A percentile compares a stretch with the other conserved stretches of the same genome.
phyloP scores from a whole-genome alignment of 1,140 invertebrate genomes.

The Coenobita brevimanus region DNA sequence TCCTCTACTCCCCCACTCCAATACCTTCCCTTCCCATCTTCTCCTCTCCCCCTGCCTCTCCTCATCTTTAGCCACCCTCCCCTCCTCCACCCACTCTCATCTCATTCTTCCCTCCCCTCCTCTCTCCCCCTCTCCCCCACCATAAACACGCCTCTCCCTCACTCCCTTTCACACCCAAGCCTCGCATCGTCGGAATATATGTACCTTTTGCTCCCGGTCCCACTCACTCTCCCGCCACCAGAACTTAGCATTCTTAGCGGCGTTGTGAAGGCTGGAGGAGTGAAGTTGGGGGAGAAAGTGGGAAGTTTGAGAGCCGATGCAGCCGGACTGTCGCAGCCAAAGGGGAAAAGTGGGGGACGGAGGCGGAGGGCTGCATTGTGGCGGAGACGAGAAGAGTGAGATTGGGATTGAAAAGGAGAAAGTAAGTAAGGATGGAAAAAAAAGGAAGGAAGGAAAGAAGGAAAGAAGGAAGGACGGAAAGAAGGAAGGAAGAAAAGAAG shows the following conservation, averaged over 20 bases:
- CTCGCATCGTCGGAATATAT: not conserved
- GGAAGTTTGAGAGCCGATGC: too few relatives aligned
- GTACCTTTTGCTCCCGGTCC: not conserved
- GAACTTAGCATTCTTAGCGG: too few relatives aligned
- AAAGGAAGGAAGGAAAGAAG: not conserved
- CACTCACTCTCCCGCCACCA: too few relatives aligned
- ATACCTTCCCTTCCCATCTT: not conserved
- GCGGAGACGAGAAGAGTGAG: not conserved
- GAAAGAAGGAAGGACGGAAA: too few relatives aligned
- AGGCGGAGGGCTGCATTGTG: not conserved
- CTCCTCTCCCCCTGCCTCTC: not conserved
- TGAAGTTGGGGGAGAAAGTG: too few relatives aligned
- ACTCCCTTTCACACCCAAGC: not conserved
- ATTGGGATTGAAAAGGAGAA: not conserved
- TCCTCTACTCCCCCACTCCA: too few relatives aligned
- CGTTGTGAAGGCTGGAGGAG: too few relatives aligned
- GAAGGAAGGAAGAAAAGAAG: too few relatives aligned
- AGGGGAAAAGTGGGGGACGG: too few relatives aligned
- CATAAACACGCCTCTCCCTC: not conserved
- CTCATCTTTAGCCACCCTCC: not conserved
- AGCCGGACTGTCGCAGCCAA: too few relatives aligned
- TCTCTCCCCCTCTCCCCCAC: not conserved
- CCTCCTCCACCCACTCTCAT: too few relatives aligned
- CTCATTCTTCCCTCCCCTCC: slow-evolving; percentile 1
- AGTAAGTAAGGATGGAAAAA: not conserved